A percentile compares a stretch with the other conserved stretches of the same genome.
Conservation (phyloP, 2,113 vertebrate genomes). For the Rhinolophus ferrumequinum region DNA sequence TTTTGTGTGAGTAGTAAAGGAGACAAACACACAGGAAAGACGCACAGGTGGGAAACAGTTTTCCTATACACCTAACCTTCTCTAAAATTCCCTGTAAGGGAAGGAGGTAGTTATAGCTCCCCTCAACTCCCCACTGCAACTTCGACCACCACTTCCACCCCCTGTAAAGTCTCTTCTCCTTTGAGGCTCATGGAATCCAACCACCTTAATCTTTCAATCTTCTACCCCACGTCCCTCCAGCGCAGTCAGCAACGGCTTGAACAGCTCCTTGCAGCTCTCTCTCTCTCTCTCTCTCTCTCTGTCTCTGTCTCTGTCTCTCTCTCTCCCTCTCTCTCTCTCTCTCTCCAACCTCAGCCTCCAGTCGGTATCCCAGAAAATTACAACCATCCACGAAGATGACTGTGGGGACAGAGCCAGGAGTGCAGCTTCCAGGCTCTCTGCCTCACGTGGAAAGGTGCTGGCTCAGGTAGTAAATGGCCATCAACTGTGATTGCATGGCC, state of each 20-base stretch:
- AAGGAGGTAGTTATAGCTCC: not conserved
- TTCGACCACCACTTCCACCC: not conserved
- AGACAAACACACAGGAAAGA: not conserved
- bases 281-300: not conserved
- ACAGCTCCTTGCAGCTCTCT: not conserved
- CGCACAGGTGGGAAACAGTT: not conserved
- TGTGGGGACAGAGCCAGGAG: no score
- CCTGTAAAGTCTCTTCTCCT: not conserved
- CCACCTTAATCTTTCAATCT: not conserved
- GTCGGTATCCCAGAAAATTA: not conserved
- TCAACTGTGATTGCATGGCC: no score
- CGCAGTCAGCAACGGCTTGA: no score
- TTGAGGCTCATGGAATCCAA: not conserved
- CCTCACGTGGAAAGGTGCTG: no score
- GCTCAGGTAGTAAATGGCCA: no score
- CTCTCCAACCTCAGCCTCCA: not conserved
- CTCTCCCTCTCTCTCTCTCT: no score
- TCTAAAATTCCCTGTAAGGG: not conserved
- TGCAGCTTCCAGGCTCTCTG: no score
- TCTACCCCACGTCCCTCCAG: not conserved
- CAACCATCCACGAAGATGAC: rapidly evolving
- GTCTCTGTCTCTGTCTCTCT: not conserved
- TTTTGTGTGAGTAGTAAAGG: not conserved
- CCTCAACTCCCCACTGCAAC: not conserved
- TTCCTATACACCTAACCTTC: not conserved